Conservation (phyloP, 2,797 vertebrate species). For the Brachymystax lenok region DNA sequence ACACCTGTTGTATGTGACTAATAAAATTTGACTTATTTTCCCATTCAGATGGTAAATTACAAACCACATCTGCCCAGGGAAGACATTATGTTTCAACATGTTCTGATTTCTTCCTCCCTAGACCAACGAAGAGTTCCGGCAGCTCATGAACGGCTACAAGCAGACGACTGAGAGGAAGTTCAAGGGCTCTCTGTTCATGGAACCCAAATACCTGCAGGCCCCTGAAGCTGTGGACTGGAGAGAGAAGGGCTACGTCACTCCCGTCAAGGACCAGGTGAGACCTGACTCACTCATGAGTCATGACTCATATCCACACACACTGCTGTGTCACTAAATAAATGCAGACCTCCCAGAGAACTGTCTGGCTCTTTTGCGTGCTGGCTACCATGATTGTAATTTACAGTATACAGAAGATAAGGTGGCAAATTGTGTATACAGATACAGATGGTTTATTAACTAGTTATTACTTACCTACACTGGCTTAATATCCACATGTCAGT, state of each 20-base stretch:
- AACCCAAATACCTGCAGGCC: slow-evolving; percentile 66
- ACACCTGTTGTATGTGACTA: too few relatives aligned
- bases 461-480: too few relatives aligned
- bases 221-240: slow-evolving; percentile 82
- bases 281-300: too few relatives aligned
- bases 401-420: slow-evolving; percentile 39
- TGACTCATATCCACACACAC: too few relatives aligned
- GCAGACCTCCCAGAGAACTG: too few relatives aligned
- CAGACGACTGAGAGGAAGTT: slow-evolving; percentile 54
- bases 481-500: too few relatives aligned
- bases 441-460: not conserved
- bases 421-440: not conserved
- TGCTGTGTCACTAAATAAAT: not conserved
- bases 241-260: slow-evolving; percentile 81
- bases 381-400: too few relatives aligned
- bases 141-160: slow-evolving; percentile 80
- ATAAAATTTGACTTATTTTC: not conserved
- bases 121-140: slow-evolving; percentile 81
- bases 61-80: not conserved
- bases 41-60: not conserved
- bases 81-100: not conserved
- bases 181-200: slow-evolving; percentile 72
- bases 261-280: slow-evolving; percentile 83
- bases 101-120: slow-evolving; percentile 32
- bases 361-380: too few relatives aligned